Evolutionary conservation across 2,888 invertebrate genomes (phyloP).

Genomic region (Clusia tigrina): DNA sequence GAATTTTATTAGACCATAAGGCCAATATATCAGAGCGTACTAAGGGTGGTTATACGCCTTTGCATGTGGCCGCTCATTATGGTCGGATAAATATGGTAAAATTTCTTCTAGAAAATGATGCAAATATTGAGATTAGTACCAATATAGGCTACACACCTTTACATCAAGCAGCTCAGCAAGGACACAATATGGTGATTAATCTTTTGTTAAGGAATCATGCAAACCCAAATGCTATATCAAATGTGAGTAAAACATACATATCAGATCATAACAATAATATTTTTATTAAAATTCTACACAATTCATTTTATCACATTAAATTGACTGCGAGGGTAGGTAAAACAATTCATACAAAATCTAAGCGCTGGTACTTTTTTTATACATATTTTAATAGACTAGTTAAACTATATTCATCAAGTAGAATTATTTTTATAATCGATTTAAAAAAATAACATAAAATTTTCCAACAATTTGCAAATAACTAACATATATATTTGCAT

Average conservation of each 20-base stretch:
- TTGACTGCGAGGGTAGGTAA: no score
- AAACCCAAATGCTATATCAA: constrained; percentile 92
- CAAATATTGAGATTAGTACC: constrained; percentile 83
- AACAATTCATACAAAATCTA: no score
- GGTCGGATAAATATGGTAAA: constrained; percentile 93
- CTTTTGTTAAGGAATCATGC: constrained; percentile 91
- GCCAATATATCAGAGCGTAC: constrained; percentile 78
- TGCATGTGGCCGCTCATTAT: constrained; percentile 97
- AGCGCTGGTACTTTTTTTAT: no score
- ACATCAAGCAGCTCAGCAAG: constrained; percentile 98
- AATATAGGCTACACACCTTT: constrained; percentile 90
- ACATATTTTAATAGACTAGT: background rate
- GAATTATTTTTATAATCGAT: background rate
- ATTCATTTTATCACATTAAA: no score
- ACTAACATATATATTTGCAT: no score
- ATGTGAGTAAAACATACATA: constrained; percentile 72
- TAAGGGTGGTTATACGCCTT: constrained; percentile 90
- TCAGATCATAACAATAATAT: no score
- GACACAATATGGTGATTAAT: constrained; percentile 93
- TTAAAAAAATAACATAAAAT: no score
- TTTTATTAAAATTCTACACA: no score
- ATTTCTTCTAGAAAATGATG: constrained; percentile 86
- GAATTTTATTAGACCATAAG: constrained; percentile 79
- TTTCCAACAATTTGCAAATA: no score
- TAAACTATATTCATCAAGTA: background rate